Base-by-base conservation (phyloP, 30 jellyfish, hydroid and myxozoan genomes). In the Haliclystus octoradiatus region DNA sequence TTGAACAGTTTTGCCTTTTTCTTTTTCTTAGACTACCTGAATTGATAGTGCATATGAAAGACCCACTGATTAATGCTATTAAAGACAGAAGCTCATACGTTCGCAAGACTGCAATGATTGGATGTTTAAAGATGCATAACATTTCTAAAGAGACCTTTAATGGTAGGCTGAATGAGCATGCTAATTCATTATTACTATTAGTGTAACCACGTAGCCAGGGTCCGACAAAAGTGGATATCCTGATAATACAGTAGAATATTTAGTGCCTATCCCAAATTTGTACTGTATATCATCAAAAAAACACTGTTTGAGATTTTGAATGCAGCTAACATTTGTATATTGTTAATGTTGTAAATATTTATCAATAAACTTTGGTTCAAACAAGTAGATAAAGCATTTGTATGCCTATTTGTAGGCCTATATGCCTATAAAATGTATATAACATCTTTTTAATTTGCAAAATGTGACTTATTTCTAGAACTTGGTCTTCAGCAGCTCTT, bases 51-150 rank as follows among this genome's bases (percentile, higher is more conserved):
- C 75, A 88, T 62, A 63, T 88, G 50, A 74, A 71, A 52, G 72
- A 29, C 31, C 94, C 97, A 26, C 76, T 88, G 26, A 40, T 74
- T 47, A 47, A 71, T 50, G 97, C 92, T 1, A 67, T 88, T 24
- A 22, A 12, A 2, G 97, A 88, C 68, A 63, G 50, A 47, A 88
- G 97, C 60, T 32, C 84, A 2, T 88, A 88, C 57, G 97, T 88
- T 3, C 71, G 95, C 31, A 79, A 78, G 64, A 88, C 69, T 34
- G 97, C 97, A 13, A 93, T 81, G 14, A 53, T 88, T 32, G 97
- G 92, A 26, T 30, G 83, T 26, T 46, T 74, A 29, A 88, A 88
- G 66, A 30, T 88, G 50, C 75, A 69, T 46, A 71, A 66, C 34
- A 49, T 88, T 64, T 81, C 84, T 0, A 88, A 84, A n/a, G 68